phyloP scores from a whole-genome alignment of 2,113 vertebrate species.

The Tetraodon nigroviridis region DNA sequence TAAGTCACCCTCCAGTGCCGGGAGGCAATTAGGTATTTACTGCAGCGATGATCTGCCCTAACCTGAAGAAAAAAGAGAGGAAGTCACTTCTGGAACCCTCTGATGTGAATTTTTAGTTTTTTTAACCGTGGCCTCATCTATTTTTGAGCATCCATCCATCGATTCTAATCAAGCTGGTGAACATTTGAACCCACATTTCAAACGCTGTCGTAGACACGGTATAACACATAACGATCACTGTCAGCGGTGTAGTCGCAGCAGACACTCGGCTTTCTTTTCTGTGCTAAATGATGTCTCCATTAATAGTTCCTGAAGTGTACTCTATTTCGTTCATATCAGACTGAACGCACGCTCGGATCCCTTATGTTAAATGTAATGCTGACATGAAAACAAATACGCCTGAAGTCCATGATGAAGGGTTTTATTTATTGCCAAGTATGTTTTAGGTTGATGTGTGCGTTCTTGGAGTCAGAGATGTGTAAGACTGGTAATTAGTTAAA shows the following conservation, averaged over 20 bases:
- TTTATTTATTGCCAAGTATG: constrained; percentile 10
- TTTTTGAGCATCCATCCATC: too few species aligned
- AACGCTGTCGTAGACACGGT: neutral
- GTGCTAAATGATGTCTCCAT: constrained; percentile 45
- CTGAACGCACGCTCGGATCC: constrained; percentile 3
- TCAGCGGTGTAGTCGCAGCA: constrained; percentile 21
- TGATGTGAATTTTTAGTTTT: too few species aligned
- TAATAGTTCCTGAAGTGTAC: constrained; percentile 47
- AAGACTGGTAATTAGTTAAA: too few species aligned
- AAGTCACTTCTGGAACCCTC: too few species aligned
- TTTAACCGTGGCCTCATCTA: too few species aligned
- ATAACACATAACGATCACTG: constrained; percentile 23
- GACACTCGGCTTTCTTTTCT: constrained; percentile 35
- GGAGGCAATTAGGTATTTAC: too few species aligned
- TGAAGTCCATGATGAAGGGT: neutral
- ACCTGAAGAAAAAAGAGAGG: too few species aligned
- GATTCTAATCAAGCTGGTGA: neutral
- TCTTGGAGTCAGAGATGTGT: neutral
- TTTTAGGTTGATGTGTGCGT: neutral
- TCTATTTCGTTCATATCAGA: constrained; percentile 46
- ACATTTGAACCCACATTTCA: constrained; percentile 7
- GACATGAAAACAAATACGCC: constrained; percentile 31
- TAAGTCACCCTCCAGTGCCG: too few species aligned
- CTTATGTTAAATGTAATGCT: constrained; percentile 13
- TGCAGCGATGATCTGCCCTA: too few species aligned